Evolutionary conservation across 1,140 invertebrate species (phyloP), one percentile per base, ranked within the genome.

Genomic region (Eubasilissa regina): DNA sequence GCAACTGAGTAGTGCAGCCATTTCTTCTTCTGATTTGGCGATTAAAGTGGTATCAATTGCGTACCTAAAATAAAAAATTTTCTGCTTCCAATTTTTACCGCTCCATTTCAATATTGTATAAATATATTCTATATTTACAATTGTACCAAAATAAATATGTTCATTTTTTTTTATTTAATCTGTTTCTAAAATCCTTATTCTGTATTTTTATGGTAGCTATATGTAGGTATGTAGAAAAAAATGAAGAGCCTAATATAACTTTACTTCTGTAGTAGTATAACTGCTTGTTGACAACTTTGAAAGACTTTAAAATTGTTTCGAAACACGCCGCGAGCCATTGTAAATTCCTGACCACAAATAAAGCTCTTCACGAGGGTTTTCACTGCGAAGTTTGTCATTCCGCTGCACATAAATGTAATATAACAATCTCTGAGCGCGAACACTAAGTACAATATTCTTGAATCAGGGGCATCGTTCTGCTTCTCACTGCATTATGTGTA

Each of bases 351-450:
- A 15, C 12, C 25, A 13, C 25, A 44, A 58, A 13, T 43, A 43
- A 64, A 35, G 19, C 35, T 35, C 35, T 44, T 12, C 19, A 25
- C 4, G 60, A 64, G 13, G 35, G 55, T n/a, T n/a, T 43, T n/a
- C 60, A 25, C 60, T 64, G 25, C 35, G 35, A 43, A 64, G 25
- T 64, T 64, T 64, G 25, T 64, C 25, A 64, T 25, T 64, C 6
- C 35, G 55, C 11, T 64, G 60, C 60, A 64, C 3, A 44, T 43
- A 64, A 64, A 35, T 12, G 35, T 43, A 64, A 25, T 25, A 64
- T 64, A 43, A 64, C 60, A 44, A 64, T 1, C 25, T 64, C 35
- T 7, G 4, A 1, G 13, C 19, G 35, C 9, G 19, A 43, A 11
- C 19, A 25, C 19, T 13, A 43, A 64, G 13, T 7, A 13, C 15